phyloP scores from a whole-genome alignment of 2,113 vertebrate species.

The Leiothrix lutea region DNA sequence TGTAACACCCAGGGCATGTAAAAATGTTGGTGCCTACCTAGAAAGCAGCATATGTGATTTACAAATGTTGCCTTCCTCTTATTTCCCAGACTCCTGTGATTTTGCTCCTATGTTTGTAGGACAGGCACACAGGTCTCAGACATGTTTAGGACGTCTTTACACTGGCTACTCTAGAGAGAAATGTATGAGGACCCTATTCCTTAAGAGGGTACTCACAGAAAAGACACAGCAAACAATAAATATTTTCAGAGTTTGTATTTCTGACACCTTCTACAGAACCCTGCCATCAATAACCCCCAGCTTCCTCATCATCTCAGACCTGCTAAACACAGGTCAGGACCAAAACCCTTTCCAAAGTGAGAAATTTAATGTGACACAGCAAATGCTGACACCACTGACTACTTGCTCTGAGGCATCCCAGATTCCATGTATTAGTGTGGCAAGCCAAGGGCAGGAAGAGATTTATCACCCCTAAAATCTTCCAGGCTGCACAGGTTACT shows the following conservation, averaged over 20 bases:
- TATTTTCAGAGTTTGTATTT: background rate
- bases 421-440: background rate
- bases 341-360: background rate
- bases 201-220: background rate
- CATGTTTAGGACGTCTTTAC: background rate
- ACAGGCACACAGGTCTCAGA: background rate
- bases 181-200: background rate
- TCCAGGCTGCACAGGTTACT: background rate
- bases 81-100: background rate
- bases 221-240: background rate
- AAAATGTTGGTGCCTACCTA: background rate
- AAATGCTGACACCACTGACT: background rate
- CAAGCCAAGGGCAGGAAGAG: background rate
- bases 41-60: background rate
- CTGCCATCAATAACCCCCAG: background rate
- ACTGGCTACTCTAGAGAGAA: background rate
- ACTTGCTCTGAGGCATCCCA: background rate
- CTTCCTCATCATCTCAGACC: background rate
- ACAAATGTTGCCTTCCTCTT: background rate
- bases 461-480: background rate
- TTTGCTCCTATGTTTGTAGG: background rate
- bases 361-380: background rate
- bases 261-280: background rate
- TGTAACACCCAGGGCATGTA: background rate
- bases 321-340: background rate